These are phyloP conservation scores for Zophobas morio DNA, from an alignment of 1,140 invertebrate species.

Conservation along the genomic window DNA sequence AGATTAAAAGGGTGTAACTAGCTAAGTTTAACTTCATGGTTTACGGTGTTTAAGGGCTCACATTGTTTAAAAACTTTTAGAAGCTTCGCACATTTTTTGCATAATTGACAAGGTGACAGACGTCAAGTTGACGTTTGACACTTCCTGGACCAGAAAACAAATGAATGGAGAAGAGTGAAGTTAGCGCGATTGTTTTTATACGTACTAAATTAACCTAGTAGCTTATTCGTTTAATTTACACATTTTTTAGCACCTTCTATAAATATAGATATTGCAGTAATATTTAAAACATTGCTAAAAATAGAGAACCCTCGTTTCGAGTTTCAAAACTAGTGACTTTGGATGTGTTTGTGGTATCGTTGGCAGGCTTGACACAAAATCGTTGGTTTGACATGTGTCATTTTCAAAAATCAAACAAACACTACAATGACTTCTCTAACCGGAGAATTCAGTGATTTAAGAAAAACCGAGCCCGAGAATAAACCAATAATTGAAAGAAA, in stretches of 20 bases:
- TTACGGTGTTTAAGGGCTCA: neutral
- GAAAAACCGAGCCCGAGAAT: neutral
- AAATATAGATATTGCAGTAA: no score
- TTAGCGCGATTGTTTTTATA: neutral
- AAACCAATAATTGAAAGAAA: neutral
- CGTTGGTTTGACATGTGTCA: slow-evolving; percentile 9
- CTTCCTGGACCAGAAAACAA: neutral
- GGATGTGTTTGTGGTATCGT: neutral
- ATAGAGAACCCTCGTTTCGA: no score
- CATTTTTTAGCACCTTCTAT: no score
- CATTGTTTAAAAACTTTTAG: slow-evolving; percentile 3
- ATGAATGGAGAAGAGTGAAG: neutral
- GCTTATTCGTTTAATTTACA: no score
- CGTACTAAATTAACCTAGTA: no score
- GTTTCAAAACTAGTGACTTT: slow-evolving; percentile 12
- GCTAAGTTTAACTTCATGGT: slow-evolving; percentile 8
- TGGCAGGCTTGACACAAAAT: neutral
- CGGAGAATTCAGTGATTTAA: neutral
- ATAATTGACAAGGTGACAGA: slow-evolving; percentile 5
- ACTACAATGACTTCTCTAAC: slow-evolving; percentile 26
- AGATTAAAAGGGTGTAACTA: slow-evolving; percentile 2
- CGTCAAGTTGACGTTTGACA: neutral
- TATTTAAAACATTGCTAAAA: no score
- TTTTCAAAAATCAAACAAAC: slow-evolving; percentile 6
- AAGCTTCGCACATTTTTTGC: slow-evolving; percentile 6